Evolutionary conservation across 2,888 invertebrate genomes (phyloP).

Genomic region (Acrobasis suavella): DNA sequence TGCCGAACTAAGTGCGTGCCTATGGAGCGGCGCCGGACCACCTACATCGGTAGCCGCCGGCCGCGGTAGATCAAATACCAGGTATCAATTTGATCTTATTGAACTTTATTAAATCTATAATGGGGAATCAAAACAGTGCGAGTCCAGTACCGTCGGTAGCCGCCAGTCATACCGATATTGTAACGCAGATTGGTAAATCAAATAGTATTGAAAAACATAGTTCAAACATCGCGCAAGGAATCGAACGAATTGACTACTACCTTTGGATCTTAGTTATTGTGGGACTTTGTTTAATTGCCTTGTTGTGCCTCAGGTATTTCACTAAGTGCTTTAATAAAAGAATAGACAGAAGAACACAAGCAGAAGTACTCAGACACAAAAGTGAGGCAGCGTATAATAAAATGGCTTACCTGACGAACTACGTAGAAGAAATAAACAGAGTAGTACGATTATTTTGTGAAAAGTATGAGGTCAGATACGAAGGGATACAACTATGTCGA

Average conservation of each 20-base stretch:
- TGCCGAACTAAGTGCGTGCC: too few relatives aligned
- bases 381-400: not conserved
- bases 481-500: not conserved
- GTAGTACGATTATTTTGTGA: not conserved
- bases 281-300: too few relatives aligned
- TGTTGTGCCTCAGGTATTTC: too few relatives aligned
- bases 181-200: too few relatives aligned
- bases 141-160: too few relatives aligned
- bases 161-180: too few relatives aligned
- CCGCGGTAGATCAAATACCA: slow-evolving; percentile 1
- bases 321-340: too few relatives aligned
- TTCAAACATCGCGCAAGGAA: too few relatives aligned
- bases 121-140: not conserved
- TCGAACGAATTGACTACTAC: too few relatives aligned
- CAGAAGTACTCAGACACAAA: not conserved
- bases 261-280: too few relatives aligned
- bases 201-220: too few relatives aligned
- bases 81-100: not conserved
- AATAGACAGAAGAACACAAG: not conserved
- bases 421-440: not conserved
- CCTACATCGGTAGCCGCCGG: not conserved
- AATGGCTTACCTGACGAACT: slow-evolving; percentile 1
- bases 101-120: not conserved
- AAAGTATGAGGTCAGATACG: not conserved
- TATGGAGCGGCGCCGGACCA: not conserved